A percentile compares a stretch with the other conserved stretches of the same genome.
These are phyloP conservation scores for Ridgeia piscesae DNA, from an alignment of 1,140 invertebrate species.

Conservation along the genomic window DNA sequence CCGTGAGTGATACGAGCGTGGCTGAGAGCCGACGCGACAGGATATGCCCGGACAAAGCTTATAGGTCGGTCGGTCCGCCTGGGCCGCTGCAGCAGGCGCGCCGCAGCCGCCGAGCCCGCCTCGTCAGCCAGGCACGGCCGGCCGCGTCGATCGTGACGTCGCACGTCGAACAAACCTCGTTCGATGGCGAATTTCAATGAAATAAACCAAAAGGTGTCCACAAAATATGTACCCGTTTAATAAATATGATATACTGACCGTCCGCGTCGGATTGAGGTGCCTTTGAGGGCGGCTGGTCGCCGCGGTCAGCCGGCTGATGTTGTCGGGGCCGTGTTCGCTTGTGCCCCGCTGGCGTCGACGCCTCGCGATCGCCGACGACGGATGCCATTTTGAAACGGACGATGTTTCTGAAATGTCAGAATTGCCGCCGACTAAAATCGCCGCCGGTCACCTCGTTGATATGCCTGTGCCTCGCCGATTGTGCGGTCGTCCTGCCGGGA, in stretches of 20 bases:
- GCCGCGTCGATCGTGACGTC: conserved; percentile 9
- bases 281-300: not conserved
- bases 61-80: conserved; percentile 17
- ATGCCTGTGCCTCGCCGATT: not conserved
- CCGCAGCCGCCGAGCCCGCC: conserved; percentile 8
- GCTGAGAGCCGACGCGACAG: conserved; percentile 4
- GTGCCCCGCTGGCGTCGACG: conserved; percentile 16
- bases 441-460: not conserved
- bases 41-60: conserved; percentile 3
- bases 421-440: not conserved
- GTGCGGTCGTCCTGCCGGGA: not conserved
- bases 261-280: not conserved
- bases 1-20: conserved; percentile 7
- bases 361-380: conserved; percentile 11
- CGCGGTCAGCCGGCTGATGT: not conserved
- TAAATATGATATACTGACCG: conserved; percentile 3
- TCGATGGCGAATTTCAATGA: conserved; percentile 7
- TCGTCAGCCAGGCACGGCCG: conserved; percentile 7
- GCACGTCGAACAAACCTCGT: conserved; percentile 1
- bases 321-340: conserved; percentile 21
- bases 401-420: conserved; percentile 7
- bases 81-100: conserved; percentile 5
- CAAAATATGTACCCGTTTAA: not conserved
- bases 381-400: conserved; percentile 22
- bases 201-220: not conserved